Evolutionary conservation across 2,797 vertebrate species (phyloP).

Genomic region (Hafferia zeledoni): DNA sequence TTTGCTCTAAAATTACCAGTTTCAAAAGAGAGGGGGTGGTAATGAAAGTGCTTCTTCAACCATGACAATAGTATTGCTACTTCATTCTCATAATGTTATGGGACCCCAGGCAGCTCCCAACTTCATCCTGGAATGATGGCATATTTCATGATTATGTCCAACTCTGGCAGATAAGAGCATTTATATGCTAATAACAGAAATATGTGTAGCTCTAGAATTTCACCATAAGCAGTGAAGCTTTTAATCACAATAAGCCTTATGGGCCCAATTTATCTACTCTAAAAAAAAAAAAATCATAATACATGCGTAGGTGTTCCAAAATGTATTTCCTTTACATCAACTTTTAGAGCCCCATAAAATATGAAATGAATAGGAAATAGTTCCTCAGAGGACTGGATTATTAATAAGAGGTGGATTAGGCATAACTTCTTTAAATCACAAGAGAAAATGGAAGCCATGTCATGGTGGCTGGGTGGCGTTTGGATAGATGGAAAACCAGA

Average conservation of each 20-base stretch:
- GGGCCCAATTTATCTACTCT: conserved; percentile 35
- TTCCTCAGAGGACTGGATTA: neutral
- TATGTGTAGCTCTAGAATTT: conserved; percentile 47
- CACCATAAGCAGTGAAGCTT: conserved; percentile 54
- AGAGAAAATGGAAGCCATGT: neutral
- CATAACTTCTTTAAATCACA: neutral
- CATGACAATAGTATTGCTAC: conserved; percentile 34
- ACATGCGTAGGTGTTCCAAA: conserved; percentile 33
- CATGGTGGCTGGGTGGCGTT: neutral
- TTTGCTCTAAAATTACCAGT: conserved; percentile 15
- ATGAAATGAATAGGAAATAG: neutral
- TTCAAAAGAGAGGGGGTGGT: conserved; percentile 2
- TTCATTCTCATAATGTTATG: conserved; percentile 59
- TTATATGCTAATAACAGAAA: conserved; percentile 72
- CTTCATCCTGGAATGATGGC: conserved; percentile 41
- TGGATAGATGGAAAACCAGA: neutral
- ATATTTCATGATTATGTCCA: conserved; percentile 74
- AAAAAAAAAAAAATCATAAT: neutral
- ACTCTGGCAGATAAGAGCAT: conserved; percentile 64
- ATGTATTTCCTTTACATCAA: conserved; percentile 21
- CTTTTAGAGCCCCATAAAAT: conserved; percentile 29
- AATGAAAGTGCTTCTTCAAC: conserved; percentile 50
- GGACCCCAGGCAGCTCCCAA: conserved; percentile 34
- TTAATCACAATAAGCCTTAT: conserved; percentile 66
- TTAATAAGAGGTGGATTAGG: neutral